Conservation (phyloP, 2,113 vertebrate genomes). For the Pogona vitticeps region DNA sequence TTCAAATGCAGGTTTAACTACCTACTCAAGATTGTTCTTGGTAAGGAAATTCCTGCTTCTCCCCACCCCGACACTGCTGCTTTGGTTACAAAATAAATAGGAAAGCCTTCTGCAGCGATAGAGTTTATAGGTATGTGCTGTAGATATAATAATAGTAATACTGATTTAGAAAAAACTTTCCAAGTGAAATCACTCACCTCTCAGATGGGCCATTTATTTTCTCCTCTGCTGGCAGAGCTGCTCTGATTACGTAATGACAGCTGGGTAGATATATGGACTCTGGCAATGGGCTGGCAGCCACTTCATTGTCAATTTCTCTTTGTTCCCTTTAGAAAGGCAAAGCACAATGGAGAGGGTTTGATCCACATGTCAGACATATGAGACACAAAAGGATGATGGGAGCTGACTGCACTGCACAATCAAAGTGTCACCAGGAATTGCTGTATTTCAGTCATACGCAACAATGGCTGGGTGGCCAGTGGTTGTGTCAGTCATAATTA, state of each 20-base stretch:
- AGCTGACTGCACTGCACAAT: slow-evolving; percentile 50
- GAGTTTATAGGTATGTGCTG: background rate
- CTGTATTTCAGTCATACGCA: slow-evolving; percentile 32
- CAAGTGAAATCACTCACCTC: slow-evolving; percentile 35
- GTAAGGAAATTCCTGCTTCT: slow-evolving; percentile 42
- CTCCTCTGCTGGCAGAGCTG: slow-evolving; percentile 31
- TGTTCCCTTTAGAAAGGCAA: slow-evolving; percentile 69
- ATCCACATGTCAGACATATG: slow-evolving; percentile 75
- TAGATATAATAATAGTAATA: background rate
- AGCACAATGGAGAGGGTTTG: slow-evolving; percentile 69
- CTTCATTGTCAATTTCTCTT: slow-evolving; percentile 72
- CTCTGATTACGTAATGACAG: slow-evolving; percentile 61
- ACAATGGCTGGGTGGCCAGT: background rate
- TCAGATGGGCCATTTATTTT: slow-evolving; percentile 28
- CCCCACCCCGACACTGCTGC: background rate
- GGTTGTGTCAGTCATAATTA: background rate
- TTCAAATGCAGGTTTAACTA: slow-evolving; percentile 26
- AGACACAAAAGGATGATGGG: slow-evolving; percentile 67
- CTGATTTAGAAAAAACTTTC: background rate
- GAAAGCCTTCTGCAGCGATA: background rate
- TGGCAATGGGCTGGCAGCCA: slow-evolving; percentile 63
- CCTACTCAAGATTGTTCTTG: slow-evolving; percentile 28
- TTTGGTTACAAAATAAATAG: slow-evolving; percentile 30
- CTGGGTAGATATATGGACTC: slow-evolving; percentile 72
- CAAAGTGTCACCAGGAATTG: slow-evolving; percentile 25